Evolutionary conservation across 2,113 vertebrate species (phyloP).

Genomic region (Rhagologus leucostigma): DNA sequence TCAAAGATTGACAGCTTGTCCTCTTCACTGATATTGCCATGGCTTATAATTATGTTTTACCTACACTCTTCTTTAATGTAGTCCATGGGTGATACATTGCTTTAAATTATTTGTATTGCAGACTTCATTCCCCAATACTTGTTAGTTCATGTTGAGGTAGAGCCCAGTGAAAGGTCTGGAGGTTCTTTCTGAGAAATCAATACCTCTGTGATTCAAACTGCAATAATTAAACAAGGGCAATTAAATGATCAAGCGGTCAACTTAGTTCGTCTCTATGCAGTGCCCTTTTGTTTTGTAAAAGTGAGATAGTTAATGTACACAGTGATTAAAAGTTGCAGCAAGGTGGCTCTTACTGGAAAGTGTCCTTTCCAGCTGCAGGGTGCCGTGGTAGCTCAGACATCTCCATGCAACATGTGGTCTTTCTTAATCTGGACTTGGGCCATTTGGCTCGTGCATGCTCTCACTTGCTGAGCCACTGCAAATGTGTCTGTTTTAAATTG

Average conservation of each 20-base stretch:
- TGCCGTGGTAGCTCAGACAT: background rate
- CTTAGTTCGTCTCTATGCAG: background rate
- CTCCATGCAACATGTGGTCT: background rate
- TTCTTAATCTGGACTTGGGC: background rate
- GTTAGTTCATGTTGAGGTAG: background rate
- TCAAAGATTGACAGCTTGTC: background rate
- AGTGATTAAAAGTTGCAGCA: background rate
- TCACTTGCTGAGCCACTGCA: background rate
- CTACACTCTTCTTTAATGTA: background rate
- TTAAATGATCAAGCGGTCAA: background rate
- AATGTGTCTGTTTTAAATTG: background rate
- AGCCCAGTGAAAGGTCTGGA: background rate
- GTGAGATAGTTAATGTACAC: background rate
- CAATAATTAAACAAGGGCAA: slow-evolving; percentile 26
- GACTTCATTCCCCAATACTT: background rate
- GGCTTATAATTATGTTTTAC: background rate
- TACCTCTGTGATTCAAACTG: background rate
- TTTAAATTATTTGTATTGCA: background rate
- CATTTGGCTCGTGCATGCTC: background rate
- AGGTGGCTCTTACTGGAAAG: background rate
- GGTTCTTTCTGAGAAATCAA: slow-evolving; percentile 6
- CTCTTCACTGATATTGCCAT: background rate
- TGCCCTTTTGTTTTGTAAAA: background rate
- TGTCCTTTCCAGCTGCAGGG: background rate
- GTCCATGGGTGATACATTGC: background rate